Base-by-base conservation (phyloP, 2,113 vertebrate genomes). In the Atherinomorus stipes region DNA sequence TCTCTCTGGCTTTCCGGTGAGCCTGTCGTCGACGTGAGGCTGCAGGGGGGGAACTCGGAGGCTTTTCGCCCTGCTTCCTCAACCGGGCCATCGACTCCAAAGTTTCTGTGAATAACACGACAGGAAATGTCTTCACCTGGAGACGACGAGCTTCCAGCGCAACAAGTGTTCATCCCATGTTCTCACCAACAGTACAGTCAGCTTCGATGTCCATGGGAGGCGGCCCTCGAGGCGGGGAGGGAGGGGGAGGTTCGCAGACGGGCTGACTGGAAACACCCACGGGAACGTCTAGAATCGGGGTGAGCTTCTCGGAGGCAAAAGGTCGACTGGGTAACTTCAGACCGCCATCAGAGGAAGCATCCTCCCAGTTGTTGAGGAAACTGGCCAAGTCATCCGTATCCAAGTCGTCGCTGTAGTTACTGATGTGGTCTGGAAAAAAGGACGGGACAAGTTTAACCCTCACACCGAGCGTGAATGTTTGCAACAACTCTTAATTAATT, bases 311-410 rank as follows among this genome's bases (percentile, higher is more conserved):
- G 0, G 47, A 21, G 21, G 31, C 0, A 34, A n/a, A 34, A 0
- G 54, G 38, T 25, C 34, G 90, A 58, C 71, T 31, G 0, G 74
- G 71, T 6, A 80, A 72, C 74, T 28, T 51, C 3, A 69, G 18
- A 4, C 66, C 66, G 31, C 94, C 74, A 31, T 95, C 95, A 57
- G 96, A 93, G 64, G 95, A 94, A 0, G 95, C 54, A 23, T 98
- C 96, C n/a, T 98, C 96, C 84, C 96, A 97, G 94, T 94, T 97
- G 90, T 95, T 97, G 71, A 98, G 95, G 0, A 96, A 95, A 50
- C 93, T 97, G 71, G 94, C 96, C 56, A 98, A 94, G 0, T 96
- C 96, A 31, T 98, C 96, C 0, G 96, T 95, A 57, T 99, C 97
- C 71, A 98, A 85, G 82, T 98, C 96, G 34, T 96, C 96, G 0